phyloP scores from a whole-genome alignment of 2,113 vertebrate genomes.

The Chionomys nivalis region DNA sequence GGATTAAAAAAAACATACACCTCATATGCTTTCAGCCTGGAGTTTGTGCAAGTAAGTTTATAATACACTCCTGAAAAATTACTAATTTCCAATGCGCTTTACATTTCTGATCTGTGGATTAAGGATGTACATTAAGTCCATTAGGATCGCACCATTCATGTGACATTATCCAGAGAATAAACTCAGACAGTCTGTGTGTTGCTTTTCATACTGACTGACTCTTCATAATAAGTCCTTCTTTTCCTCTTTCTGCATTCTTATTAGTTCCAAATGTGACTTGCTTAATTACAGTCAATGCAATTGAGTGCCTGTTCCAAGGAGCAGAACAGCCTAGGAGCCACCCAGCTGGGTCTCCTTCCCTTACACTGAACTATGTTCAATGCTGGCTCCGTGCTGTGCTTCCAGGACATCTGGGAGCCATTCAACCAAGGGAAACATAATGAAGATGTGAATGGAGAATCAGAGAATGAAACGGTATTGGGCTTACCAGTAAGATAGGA shows the following conservation, averaged over 20 bases:
- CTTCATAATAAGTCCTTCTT: neutral
- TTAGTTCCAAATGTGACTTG: neutral
- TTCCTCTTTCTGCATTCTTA: neutral
- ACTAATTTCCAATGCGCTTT: neutral
- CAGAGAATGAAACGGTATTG: neutral
- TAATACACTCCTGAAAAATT: constrained; percentile 29
- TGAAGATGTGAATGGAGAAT: neutral
- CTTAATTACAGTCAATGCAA: neutral
- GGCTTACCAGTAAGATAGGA: neutral
- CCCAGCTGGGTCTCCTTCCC: neutral
- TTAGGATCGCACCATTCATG: neutral
- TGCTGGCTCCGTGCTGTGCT: neutral
- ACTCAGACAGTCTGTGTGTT: neutral
- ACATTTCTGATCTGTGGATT: neutral
- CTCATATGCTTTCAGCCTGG: neutral
- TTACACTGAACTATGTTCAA: neutral
- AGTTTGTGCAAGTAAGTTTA: constrained; percentile 28
- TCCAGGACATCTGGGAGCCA: neutral
- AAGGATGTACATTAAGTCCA: neutral
- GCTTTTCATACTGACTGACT: neutral
- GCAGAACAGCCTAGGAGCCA: neutral
- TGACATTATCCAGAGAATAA: neutral
- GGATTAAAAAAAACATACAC: neutral
- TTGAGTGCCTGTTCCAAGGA: neutral
- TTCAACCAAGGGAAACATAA: neutral